Conservation (phyloP, 2,113 vertebrate genomes). For the Microtus richardsoni region DNA sequence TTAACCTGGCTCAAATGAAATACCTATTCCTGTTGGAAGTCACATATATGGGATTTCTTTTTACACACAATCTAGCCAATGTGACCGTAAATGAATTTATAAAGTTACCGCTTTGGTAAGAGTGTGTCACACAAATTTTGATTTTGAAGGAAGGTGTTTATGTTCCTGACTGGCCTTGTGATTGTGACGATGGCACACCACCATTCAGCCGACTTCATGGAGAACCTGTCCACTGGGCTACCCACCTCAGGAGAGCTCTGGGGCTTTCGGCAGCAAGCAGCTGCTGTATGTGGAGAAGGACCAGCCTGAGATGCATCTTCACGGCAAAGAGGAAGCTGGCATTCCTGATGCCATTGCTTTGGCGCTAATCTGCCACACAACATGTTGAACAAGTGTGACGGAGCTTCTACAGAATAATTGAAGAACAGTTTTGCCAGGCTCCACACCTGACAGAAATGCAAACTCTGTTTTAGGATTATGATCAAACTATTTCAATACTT, state of each 20-base stretch:
- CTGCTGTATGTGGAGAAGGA: background rate
- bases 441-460: background rate
- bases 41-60: background rate
- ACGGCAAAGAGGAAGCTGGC: no score
- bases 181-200: background rate
- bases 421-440: background rate
- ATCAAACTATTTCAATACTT: background rate
- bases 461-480: background rate
- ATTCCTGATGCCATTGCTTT: no score
- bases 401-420: background rate
- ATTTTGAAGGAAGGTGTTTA: background rate
- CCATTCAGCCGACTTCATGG: background rate
- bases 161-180: background rate
- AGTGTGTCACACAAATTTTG: background rate
- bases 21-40: background rate
- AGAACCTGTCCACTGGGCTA: background rate
- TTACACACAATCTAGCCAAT: background rate
- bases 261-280: background rate
- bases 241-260: no score
- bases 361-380: background rate
- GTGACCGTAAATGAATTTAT: background rate
- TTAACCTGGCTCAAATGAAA: background rate
- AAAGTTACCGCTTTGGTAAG: background rate
- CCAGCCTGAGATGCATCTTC: background rate
- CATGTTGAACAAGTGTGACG: background rate